Evolutionary conservation across 2,797 vertebrate genomes (phyloP).

Genomic region (Fistularia commersonii): DNA sequence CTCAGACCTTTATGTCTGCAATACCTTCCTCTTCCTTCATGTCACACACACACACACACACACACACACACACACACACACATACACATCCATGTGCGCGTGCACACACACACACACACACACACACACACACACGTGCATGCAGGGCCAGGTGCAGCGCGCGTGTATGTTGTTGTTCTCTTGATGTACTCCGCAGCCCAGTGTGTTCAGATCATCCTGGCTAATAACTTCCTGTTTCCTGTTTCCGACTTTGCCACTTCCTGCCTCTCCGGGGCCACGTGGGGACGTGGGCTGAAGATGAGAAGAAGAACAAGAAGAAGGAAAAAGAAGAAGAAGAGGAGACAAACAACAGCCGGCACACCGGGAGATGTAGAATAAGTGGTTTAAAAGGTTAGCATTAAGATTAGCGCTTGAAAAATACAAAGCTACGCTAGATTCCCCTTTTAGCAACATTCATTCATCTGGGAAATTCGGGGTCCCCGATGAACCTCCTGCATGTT

Average conservation of each 20-base stretch:
- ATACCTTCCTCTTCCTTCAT: constrained; percentile 46
- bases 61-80: neutral
- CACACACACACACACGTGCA: constrained; percentile 22
- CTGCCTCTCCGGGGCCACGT: constrained; percentile 27
- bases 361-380: no score
- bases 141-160: constrained; percentile 27
- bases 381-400: no score
- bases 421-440: no score
- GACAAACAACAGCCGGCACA: no score
- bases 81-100: constrained; percentile 6
- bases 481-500: no score
- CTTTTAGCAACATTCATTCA: no score
- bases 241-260: constrained; percentile 65
- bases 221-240: constrained; percentile 79
- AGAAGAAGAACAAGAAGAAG: neutral
- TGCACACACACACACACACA: constrained; percentile 5
- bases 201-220: constrained; percentile 67
- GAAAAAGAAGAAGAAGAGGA: no score
- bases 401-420: no score
- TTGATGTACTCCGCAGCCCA: constrained; percentile 71
- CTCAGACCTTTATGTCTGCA: constrained; percentile 35
- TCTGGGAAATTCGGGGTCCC: no score
- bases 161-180: constrained; percentile 55
- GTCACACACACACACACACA: no score
- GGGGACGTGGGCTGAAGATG: no score